These are phyloP conservation scores for Agrilus biguttatus DNA, from an alignment of 2,888 invertebrate species.

Conservation along the genomic window DNA sequence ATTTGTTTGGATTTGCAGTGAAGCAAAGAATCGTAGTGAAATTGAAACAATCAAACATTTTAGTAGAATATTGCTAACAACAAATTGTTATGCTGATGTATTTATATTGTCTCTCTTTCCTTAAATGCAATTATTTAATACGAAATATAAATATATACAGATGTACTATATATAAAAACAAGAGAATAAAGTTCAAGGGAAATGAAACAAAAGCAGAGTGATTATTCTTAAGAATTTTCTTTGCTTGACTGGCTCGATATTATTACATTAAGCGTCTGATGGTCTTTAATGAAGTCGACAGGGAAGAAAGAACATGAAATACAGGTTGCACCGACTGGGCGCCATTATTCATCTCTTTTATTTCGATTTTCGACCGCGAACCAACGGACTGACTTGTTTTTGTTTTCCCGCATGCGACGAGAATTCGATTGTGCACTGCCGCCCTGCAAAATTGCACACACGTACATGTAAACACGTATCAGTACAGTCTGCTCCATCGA, in stretches of 20 bases:
- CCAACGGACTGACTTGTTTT: conserved; percentile 23
- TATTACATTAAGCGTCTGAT: conserved; percentile 27
- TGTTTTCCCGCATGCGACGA: conserved; percentile 27
- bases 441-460: conserved; percentile 15
- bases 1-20: too few species aligned
- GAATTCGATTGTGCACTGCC: conserved; percentile 29
- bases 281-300: conserved; percentile 32
- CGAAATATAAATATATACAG: too few species aligned
- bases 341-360: conserved; percentile 35
- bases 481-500: too few species aligned
- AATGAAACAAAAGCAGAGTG: neutral
- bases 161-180: neutral
- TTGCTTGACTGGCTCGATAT: neutral
- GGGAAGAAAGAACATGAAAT: conserved; percentile 26
- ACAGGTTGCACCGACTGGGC: conserved; percentile 33
- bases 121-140: too few species aligned
- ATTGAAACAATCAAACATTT: too few species aligned
- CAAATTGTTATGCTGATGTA: too few species aligned
- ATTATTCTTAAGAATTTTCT: too few species aligned
- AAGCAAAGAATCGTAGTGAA: too few species aligned
- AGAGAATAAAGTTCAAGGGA: neutral
- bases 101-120: too few species aligned
- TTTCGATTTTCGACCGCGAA: conserved; percentile 26
- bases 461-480: too few species aligned
- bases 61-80: too few species aligned